A percentile compares a stretch with the other conserved stretches of the same genome.
Conservation (phyloP, 2,113 vertebrate species). For the Xenopus laevis region DNA sequence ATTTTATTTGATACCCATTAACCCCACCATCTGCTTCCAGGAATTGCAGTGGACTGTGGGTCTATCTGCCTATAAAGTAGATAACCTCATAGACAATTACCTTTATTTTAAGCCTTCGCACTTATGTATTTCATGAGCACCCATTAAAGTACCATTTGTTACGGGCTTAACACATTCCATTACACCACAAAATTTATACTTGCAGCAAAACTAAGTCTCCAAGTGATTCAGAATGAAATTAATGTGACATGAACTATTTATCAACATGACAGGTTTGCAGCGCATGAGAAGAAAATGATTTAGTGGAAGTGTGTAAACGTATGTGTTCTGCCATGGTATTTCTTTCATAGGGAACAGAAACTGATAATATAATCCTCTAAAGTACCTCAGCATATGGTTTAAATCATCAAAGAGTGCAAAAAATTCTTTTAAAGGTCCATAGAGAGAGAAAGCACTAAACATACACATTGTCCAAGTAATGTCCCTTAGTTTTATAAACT, state of each 20-base stretch:
- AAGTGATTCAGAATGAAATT: constrained; percentile 62
- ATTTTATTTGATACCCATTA: constrained; percentile 6
- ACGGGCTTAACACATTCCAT: constrained; percentile 63
- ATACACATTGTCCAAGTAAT: too few relatives aligned
- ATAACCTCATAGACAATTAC: constrained; percentile 47
- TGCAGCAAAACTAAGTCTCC: constrained; percentile 57
- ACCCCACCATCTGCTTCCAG: constrained; percentile 34
- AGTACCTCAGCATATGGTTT: constrained; percentile 65
- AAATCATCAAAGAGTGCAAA: constrained; percentile 65
- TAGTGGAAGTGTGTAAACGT: constrained; percentile 56
- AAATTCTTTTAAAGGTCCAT: constrained; percentile 50
- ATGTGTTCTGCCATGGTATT: constrained; percentile 56
- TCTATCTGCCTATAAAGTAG: constrained; percentile 1
- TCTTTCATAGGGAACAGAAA: constrained; percentile 55
- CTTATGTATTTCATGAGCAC: constrained; percentile 53
- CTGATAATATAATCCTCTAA: constrained; percentile 67
- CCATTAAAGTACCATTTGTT: constrained; percentile 66
- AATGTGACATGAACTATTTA: constrained; percentile 59
- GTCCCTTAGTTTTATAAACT: constrained; percentile 37
- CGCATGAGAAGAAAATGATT: constrained; percentile 56
- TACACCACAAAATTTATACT: constrained; percentile 64
- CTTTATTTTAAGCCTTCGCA: constrained; percentile 57
- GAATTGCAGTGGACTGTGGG: neutral
- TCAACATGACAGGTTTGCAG: constrained; percentile 57
- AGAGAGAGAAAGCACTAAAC: constrained; percentile 19